Percentiles rank a stretch among this genome's conserved stretches.
Evolutionary conservation across 2,888 invertebrate species (phyloP).

Genomic region (Eristalinus aeneus): DNA sequence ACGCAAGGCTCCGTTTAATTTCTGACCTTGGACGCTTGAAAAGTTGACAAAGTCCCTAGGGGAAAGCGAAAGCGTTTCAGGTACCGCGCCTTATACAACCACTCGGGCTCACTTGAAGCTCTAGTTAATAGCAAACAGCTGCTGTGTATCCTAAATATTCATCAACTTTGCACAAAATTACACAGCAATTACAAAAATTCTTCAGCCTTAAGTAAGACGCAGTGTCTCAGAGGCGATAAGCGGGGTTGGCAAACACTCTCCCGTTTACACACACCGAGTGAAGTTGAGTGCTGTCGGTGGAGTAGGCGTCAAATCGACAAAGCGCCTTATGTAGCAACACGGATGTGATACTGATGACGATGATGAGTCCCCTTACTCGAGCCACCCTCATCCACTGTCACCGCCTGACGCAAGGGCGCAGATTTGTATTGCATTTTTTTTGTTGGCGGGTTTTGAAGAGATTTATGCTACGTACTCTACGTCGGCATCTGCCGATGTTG

Average conservation of each 20-base stretch:
- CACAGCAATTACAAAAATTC: conserved; percentile 58
- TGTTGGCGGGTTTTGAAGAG: conserved; percentile 15
- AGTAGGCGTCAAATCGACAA: conserved; percentile 13
- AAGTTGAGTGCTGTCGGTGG: neutral
- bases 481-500: neutral
- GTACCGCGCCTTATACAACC: neutral
- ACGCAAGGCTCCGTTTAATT: conserved; percentile 46
- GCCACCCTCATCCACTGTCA: neutral
- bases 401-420: neutral
- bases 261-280: neutral
- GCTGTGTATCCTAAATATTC: conserved; percentile 50
- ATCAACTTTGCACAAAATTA: conserved; percentile 57
- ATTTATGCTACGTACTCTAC: conserved; percentile 19
- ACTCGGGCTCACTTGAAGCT: conserved; percentile 35
- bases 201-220: conserved; percentile 14
- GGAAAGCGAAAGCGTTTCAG: neutral
- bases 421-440: conserved; percentile 39
- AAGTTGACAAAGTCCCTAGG: conserved; percentile 44
- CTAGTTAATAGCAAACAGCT: conserved; percentile 47
- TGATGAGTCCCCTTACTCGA: conserved; percentile 2
- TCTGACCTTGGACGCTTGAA: conserved; percentile 46
- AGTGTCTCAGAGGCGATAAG: conserved; percentile 5
- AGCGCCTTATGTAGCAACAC: neutral
- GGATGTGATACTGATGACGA: conserved; percentile 8
- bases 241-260: neutral